A percentile compares a stretch with the other conserved stretches of the same genome.
Conservation (phyloP, 2,888 invertebrate genomes). For the Lydus trimaculatus region DNA sequence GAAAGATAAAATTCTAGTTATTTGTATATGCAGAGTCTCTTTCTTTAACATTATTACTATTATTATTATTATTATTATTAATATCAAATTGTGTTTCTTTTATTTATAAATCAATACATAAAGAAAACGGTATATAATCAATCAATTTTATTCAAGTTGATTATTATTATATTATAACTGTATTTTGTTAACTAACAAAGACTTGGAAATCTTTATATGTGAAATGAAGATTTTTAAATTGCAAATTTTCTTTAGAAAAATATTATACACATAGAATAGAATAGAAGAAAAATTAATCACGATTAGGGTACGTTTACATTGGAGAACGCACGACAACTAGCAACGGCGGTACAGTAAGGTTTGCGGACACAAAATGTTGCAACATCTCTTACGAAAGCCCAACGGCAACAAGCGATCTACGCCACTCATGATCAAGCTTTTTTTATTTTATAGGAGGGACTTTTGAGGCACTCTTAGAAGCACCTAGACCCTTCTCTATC, state of each 20-base stretch:
- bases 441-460: too few relatives aligned
- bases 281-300: neutral
- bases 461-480: too few relatives aligned
- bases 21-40: neutral
- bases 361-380: too few relatives aligned
- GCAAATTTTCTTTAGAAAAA: neutral
- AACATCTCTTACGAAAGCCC: too few relatives aligned
- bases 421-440: too few relatives aligned
- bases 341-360: too few relatives aligned
- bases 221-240: neutral
- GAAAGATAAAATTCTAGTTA: neutral
- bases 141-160: neutral
- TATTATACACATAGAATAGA: too few relatives aligned
- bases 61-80: neutral
- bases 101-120: neutral
- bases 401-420: too few relatives aligned
- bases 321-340: too few relatives aligned
- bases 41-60: neutral
- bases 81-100: neutral
- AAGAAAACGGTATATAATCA: neutral
- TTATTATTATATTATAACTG: slow-evolving; percentile 2
- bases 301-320: neutral
- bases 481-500: too few relatives aligned
- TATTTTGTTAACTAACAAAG: neutral
- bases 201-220: neutral